Base-by-base conservation (phyloP, 2,797 vertebrate genomes). In the Neostethus bicornis region DNA sequence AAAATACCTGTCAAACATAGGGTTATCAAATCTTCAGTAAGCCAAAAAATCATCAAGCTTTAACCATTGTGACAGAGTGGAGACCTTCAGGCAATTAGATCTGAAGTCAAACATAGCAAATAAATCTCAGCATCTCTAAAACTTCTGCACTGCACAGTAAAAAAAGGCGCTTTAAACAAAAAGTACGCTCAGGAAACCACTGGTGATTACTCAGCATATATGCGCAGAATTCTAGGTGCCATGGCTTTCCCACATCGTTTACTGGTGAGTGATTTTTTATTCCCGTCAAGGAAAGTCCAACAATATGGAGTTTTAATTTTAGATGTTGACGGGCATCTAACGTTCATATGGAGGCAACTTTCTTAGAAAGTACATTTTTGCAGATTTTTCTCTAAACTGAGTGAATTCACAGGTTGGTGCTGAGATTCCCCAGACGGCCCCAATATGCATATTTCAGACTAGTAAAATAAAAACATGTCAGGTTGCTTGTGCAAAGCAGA, bases 21-120 rank as follows among this genome's bases (percentile, higher is more conserved):
- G 67, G 49, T 75, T n/a, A 85, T 88, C 76, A 71, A 83, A 69
- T 87, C 83, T 79, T 75, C 63, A 63, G 64, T 69, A 71, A 75
- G 80, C 67, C 81, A 88, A 87, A 87, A 68, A 85, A 80, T 81
- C 77, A 85, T 89, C 80, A 80, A 73, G 76, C 67, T 67, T 86
- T 83, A 85, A 85, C 66, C 28, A 73, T 81, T 80, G 80, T 77
- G 81, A 77, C 54, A 43, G 70, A 74, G 61, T 4, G 9, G 60
- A 53, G 53, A 70, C 66, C 87, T 62, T 66, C 50, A 45, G 85
- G 77, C 75, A 62, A 70, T 57, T 68, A 77, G 72, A 70, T 74
- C 71, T 80, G 75, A 43, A 86, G 67, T 76, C 65, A 83, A 82
- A 86, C 68, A 83, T 65, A 80, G 81, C 76, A 83, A 86, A 85